Conservation (phyloP, 64 coral and sea anemone species). For the Dendronephthya gigantea region DNA sequence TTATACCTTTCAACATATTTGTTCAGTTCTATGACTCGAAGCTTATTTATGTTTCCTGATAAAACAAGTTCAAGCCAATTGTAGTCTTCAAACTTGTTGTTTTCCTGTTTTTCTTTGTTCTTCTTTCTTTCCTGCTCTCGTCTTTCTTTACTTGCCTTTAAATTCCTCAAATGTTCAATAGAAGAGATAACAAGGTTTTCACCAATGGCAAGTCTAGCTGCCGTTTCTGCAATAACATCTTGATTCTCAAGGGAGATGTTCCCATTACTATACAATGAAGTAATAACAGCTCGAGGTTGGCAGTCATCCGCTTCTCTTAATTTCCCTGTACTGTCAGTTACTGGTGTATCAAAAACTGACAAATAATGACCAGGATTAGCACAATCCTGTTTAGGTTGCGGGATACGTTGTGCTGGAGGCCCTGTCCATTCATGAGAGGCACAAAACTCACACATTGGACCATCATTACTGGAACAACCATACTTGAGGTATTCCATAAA, state of each 20-base stretch:
- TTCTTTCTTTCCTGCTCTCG: not conserved
- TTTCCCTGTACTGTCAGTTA: constrained; percentile 4
- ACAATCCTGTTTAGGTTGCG: not conserved
- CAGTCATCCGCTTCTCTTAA: constrained; percentile 33
- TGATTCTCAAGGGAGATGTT: constrained; percentile 17
- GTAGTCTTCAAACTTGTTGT: constrained; percentile 21
- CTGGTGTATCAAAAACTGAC: constrained; percentile 25
- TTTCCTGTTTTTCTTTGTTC: constrained; percentile 27
- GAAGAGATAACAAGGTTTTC: constrained; percentile 26
- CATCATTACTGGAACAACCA: constrained; percentile 2
- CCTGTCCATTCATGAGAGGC: constrained; percentile 33
- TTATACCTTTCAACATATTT: not conserved
- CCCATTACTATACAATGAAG: not conserved
- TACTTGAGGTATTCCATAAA: constrained; percentile 36
- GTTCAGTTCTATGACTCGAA: not conserved
- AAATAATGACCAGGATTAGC: constrained; percentile 28
- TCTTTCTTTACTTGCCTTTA: not conserved
- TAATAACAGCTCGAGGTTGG: constrained; percentile 21
- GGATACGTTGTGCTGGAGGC: constrained; percentile 27
- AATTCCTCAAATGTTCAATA: constrained; percentile 30
- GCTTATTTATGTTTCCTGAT: constrained; percentile 21
- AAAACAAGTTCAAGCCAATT: constrained; percentile 21
- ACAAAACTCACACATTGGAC: constrained; percentile 28
- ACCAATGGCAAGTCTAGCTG: constrained; percentile 12
- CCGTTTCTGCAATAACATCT: constrained; percentile 20